Conservation (phyloP, 2,113 vertebrate species). For the Misgurnus mizolepis region DNA sequence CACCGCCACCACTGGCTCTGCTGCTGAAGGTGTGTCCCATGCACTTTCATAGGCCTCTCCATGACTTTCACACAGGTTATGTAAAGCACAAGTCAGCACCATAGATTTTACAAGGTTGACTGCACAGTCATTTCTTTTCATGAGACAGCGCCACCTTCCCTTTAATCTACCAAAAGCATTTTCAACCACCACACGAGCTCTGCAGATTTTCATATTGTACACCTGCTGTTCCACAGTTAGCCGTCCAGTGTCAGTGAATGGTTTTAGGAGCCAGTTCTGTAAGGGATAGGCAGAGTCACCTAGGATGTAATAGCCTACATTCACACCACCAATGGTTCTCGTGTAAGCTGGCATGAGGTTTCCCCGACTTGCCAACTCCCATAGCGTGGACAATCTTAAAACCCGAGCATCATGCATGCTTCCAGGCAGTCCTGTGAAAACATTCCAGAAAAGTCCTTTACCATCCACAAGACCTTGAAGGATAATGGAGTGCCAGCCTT, state of each 20-base stretch:
- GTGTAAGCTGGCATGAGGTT: not conserved
- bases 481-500: slow-evolving; percentile 34
- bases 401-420: no score
- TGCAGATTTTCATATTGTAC: slow-evolving; percentile 6
- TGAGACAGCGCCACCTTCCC: slow-evolving; percentile 35
- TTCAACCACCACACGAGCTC: not conserved
- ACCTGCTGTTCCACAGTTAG: not conserved
- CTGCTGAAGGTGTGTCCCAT: no score
- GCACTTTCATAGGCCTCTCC: no score
- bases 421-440: no score
- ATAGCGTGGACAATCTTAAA: slow-evolving; percentile 9
- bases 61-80: not conserved
- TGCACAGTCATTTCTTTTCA: slow-evolving; percentile 19
- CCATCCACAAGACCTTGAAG: no score
- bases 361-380: not conserved
- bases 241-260: slow-evolving; percentile 32
- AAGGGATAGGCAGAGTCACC: slow-evolving; percentile 32
- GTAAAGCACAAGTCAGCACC: slow-evolving; percentile 27
- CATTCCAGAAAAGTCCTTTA: no score
- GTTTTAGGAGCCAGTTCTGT: slow-evolving; percentile 43
- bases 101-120: slow-evolving; percentile 18
- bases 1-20: no score
- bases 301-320: slow-evolving; percentile 31
- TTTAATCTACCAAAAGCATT: not conserved
- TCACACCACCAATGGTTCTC: slow-evolving; percentile 37